Percentiles rank a stretch among this genome's conserved stretches.
Conservation (phyloP, 2,113 vertebrate genomes). For the Gobius niger region DNA sequence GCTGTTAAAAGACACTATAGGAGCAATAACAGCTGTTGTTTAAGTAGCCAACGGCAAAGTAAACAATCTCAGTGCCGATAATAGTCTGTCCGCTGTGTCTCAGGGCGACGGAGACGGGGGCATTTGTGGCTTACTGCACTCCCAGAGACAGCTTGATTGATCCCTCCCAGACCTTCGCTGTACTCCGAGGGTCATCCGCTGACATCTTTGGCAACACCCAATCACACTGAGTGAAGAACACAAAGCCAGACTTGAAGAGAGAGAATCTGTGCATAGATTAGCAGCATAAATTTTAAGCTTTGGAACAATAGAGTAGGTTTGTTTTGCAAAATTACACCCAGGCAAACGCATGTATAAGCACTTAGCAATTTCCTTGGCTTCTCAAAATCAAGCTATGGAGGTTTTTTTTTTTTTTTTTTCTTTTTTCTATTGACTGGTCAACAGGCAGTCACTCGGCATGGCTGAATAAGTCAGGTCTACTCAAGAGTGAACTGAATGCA, state of each 20-base stretch:
- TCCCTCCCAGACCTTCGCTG: conserved; percentile 17
- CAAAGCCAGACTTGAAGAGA: background rate
- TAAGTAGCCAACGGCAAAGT: conserved; percentile 20
- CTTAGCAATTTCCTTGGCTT: conserved; percentile 14
- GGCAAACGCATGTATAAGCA: conserved; percentile 1
- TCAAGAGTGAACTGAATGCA: conserved; percentile 22
- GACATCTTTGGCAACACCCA: conserved; percentile 7
- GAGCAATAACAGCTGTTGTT: conserved; percentile 16
- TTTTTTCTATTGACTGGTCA: background rate
- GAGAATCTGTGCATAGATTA: background rate
- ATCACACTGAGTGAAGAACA: conserved; percentile 7
- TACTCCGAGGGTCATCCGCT: conserved; percentile 22
- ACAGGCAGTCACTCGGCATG: conserved; percentile 9
- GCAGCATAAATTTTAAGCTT: conserved; percentile 7
- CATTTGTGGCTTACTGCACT: conserved; percentile 4
- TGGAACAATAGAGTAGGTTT: background rate
- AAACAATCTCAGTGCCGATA: conserved; percentile 36
- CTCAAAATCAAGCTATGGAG: background rate
- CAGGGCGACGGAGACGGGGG: conserved; percentile 10
- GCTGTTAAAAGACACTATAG: conserved; percentile 7
- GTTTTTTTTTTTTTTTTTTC: too few species aligned
- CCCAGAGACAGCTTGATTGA: conserved; percentile 11
- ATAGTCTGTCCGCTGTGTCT: conserved; percentile 10
- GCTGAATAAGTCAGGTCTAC: conserved; percentile 21
- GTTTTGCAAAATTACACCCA: conserved; percentile 25